A percentile compares a stretch with the other conserved stretches of the same genome.
phyloP scores from a whole-genome alignment of 2,888 invertebrate genomes.

The Sicus ferrugineus region DNA sequence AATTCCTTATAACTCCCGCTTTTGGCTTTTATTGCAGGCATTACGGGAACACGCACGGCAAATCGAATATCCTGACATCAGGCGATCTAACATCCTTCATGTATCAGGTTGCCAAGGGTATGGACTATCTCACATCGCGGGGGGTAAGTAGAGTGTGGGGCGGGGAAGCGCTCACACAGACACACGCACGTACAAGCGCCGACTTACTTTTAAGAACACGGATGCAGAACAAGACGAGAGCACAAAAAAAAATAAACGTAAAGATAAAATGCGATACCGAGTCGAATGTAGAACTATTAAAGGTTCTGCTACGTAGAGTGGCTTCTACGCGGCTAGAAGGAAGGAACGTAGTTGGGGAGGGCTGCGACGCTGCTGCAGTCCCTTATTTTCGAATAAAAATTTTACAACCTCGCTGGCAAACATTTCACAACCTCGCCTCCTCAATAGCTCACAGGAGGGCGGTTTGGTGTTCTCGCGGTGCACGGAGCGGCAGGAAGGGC shows the following conservation, averaged over 20 bases:
- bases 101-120: conserved; percentile 88
- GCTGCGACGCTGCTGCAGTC: too few relatives aligned
- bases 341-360: too few relatives aligned
- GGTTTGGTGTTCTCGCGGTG: too few relatives aligned
- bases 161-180: neutral
- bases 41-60: conserved; percentile 68
- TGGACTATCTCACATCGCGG: conserved; percentile 84
- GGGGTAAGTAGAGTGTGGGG: conserved; percentile 71
- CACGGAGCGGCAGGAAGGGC: too few relatives aligned
- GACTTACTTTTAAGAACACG: too few relatives aligned
- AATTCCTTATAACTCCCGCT: neutral
- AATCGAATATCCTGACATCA: conserved; percentile 81
- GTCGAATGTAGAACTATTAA: too few relatives aligned
- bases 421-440: too few relatives aligned
- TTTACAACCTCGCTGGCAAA: too few relatives aligned
- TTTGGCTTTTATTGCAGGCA: conserved; percentile 52
- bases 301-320: too few relatives aligned
- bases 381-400: too few relatives aligned
- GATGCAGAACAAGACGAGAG: neutral
- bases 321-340: too few relatives aligned
- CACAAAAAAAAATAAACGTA: neutral
- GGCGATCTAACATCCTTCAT: conserved; percentile 89
- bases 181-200: neutral
- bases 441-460: too few relatives aligned
- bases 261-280: neutral